Evolutionary conservation across 1,140 invertebrate species (phyloP).

Genomic region (Saxidomus purpurata): DNA sequence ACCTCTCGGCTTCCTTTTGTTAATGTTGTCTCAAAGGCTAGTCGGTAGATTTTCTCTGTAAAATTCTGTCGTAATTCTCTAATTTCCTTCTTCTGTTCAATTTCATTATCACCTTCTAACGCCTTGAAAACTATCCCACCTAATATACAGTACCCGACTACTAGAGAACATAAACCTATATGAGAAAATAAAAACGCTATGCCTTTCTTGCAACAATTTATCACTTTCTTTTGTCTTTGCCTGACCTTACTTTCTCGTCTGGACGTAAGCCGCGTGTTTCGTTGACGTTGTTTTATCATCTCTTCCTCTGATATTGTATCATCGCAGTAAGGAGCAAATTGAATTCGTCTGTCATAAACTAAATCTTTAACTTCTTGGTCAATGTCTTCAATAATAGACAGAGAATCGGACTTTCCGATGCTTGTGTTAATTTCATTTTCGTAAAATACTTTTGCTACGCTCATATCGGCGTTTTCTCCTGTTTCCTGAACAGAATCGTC

Average conservation of each 20-base stretch:
- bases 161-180: slow-evolving; percentile 97
- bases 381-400: slow-evolving; percentile 62
- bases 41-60: slow-evolving; percentile 50
- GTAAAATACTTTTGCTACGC: slow-evolving; percentile 60
- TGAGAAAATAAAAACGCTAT: slow-evolving; percentile 88
- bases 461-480: slow-evolving; percentile 47
- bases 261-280: slow-evolving; percentile 50
- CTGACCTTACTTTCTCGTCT: slow-evolving; percentile 73
- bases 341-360: slow-evolving; percentile 54
- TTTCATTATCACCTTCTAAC: slow-evolving; percentile 89
- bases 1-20: slow-evolving; percentile 36
- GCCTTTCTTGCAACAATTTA: slow-evolving; percentile 82
- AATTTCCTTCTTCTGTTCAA: slow-evolving; percentile 67
- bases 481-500: neutral
- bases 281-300: slow-evolving; percentile 56
- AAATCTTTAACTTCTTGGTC: slow-evolving; percentile 52
- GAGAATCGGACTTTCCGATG: slow-evolving; percentile 56
- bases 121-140: slow-evolving; percentile 96
- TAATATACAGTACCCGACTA: slow-evolving; percentile 97
- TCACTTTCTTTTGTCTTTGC: slow-evolving; percentile 71
- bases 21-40: slow-evolving; percentile 59
- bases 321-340: slow-evolving; percentile 65
- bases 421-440: slow-evolving; percentile 75
- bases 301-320: slow-evolving; percentile 59
- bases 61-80: slow-evolving; percentile 31